Base-by-base conservation (phyloP, 2,888 invertebrate genomes). In the Eueremaeus valkanovi region DNA sequence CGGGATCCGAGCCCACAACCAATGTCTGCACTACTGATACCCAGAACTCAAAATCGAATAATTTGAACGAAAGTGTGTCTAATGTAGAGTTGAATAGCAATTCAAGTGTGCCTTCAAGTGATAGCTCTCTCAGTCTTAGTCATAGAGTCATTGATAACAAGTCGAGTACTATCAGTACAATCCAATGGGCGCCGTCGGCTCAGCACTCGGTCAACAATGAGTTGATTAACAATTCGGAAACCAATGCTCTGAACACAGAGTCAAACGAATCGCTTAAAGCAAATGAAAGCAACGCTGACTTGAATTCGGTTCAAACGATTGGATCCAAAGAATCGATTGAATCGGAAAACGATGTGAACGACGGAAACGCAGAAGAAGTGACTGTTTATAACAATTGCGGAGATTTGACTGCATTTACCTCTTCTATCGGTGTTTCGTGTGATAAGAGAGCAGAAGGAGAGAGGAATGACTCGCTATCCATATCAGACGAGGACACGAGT, bases 101-200 rank as follows among this genome's bases (percentile, higher is more conserved):
- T 5, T 21, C 49, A n/a, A 51, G 16, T 72, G 72, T 72, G 72
- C 72, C 72, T 72, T 72, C 72, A 68, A 68, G 36, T 68, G 68
- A 68, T 40, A 24, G 9, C 21, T 13, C 18, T 6, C 8, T 36
- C 24, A 68, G 16, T 16, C 9, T 68, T 36, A 11, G 40, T 21
- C 36, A 18, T n/a, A 9, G n/a, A 24, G 40, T 24, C 31, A 36
- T 40, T 24, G 68, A 40, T n/a, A 68, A 68, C 24, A 31, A 31
- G 42, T 36, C 68, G n/a, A 40, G 13, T 21, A 68, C 68, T 24
- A 68, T 68, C 2, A 40, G 40, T 68, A 68, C 68, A 40, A 68
- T 68, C 36, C 68, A 68, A 36, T 68, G 68, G 68, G 68, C 68
- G 3, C 68, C 68, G 8, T 68, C 68, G 6, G 40, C 24, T 24